These are phyloP conservation scores for Rallus limicola DNA, from an alignment of 2,113 vertebrate species.

Conservation along the genomic window DNA sequence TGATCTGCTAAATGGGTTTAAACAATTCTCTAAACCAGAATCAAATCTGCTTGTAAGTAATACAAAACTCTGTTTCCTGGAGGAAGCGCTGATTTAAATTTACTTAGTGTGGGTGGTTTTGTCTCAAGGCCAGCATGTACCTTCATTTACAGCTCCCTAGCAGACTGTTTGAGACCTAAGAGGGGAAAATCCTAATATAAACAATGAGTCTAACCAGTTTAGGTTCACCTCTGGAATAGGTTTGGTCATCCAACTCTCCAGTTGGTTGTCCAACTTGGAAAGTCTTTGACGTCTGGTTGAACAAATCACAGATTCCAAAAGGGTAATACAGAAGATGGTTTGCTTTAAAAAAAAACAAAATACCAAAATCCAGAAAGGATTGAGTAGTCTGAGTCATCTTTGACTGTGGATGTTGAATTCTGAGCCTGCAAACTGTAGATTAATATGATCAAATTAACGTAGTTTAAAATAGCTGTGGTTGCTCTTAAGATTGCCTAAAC, in stretches of 20 bases:
- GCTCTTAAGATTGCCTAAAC: neutral
- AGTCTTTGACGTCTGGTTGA: neutral
- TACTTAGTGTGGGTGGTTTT: slow-evolving; percentile 36
- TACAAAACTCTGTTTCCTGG: slow-evolving; percentile 4
- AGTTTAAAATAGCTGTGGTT: slow-evolving; percentile 18
- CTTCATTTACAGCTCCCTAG: neutral
- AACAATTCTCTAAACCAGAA: neutral
- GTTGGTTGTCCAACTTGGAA: neutral
- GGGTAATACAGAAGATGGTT: neutral
- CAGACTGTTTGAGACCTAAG: neutral
- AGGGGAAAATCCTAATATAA: neutral
- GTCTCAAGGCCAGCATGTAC: slow-evolving; percentile 24
- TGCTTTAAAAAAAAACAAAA: neutral
- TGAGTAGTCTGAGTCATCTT: slow-evolving; percentile 6
- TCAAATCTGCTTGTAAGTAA: slow-evolving; percentile 39
- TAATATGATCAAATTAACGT: neutral
- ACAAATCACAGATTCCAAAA: neutral
- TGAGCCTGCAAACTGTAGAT: slow-evolving; percentile 6
- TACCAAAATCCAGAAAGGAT: neutral
- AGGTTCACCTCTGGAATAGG: neutral
- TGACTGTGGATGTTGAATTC: slow-evolving; percentile 13
- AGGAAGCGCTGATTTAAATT: slow-evolving; percentile 27
- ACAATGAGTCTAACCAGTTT: neutral
- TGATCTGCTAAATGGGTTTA: neutral
- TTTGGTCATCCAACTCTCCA: neutral